phyloP scores from a whole-genome alignment of 30 jellyfish, hydroid and myxozoan species.

The Calvadosia cruxmelitensis region DNA sequence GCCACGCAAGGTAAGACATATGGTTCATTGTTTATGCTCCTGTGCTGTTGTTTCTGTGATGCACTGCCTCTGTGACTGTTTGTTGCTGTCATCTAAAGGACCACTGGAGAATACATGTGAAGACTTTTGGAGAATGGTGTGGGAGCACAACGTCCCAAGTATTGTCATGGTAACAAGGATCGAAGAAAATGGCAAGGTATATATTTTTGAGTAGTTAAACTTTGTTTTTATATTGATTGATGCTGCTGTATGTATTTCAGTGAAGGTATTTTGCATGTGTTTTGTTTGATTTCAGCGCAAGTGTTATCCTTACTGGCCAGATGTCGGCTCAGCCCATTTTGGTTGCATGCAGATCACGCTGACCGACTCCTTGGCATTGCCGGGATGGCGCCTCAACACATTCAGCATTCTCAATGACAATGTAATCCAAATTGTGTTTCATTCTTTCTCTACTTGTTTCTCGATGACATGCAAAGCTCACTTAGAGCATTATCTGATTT shows the following conservation, averaged over 20 bases:
- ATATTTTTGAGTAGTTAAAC: not conserved
- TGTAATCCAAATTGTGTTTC: constrained; percentile 15
- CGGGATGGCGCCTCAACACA: constrained; percentile 41
- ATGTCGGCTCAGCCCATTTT: constrained; percentile 45
- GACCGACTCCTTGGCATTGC: constrained; percentile 53
- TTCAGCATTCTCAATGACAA: constrained; percentile 55
- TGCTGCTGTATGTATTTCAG: not conserved
- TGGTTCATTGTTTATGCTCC: not conserved
- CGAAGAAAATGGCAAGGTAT: constrained; percentile 60
- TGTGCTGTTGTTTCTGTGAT: not conserved
- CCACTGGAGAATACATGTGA: constrained; percentile 67
- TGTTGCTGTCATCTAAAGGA: constrained; percentile 20
- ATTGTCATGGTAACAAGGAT: constrained; percentile 69
- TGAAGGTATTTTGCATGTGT: not conserved
- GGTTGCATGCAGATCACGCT: constrained; percentile 69
- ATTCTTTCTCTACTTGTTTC: too few species aligned
- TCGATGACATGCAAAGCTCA: too few species aligned
- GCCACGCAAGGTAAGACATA: constrained; percentile 61
- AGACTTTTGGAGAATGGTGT: constrained; percentile 88
- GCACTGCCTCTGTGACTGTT: not conserved
- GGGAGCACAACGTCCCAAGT: constrained; percentile 58
- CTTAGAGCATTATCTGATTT: too few species aligned
- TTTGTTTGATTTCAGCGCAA: constrained; percentile 18
- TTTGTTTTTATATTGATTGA: not conserved
- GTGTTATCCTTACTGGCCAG: constrained; percentile 93